These are phyloP conservation scores for Sinocyclocheilus maitianheensis DNA, from an alignment of 2,113 vertebrate genomes.

Conservation along the genomic window DNA sequence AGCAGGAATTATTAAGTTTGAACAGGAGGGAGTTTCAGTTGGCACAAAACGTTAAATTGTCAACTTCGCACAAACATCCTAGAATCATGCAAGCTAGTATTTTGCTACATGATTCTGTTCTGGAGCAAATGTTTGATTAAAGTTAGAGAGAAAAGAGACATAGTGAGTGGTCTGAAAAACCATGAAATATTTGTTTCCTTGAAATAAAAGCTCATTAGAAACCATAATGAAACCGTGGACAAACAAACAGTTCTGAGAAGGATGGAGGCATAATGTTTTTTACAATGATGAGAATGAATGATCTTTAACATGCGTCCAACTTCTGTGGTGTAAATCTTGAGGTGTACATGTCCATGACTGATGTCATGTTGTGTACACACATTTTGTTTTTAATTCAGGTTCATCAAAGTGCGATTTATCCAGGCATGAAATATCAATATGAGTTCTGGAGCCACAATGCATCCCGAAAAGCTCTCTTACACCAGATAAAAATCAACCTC, in stretches of 20 bases:
- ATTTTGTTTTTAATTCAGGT: not conserved
- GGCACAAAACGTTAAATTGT: not conserved
- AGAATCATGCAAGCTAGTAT: constrained; percentile 5
- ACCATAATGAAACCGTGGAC: not conserved
- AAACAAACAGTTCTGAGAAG: not conserved
- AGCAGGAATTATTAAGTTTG: not conserved
- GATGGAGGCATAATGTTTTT: constrained; percentile 4
- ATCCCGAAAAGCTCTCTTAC: not conserved
- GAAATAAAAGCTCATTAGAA: not conserved
- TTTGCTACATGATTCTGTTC: not conserved
- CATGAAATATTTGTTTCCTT: not conserved
- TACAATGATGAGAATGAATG: not conserved
- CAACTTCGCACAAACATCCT: constrained; percentile 6
- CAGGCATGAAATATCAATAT: not conserved
- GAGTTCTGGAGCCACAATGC: not conserved
- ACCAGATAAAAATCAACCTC: not conserved
- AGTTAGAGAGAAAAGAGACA: too few relatives aligned
- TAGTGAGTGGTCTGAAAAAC: not conserved
- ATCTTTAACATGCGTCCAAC: not conserved
- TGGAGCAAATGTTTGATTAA: not conserved
- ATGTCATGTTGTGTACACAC: not conserved
- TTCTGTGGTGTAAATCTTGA: not conserved
- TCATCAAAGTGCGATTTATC: constrained; percentile 7
- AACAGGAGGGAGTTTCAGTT: not conserved
- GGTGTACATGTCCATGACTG: not conserved